phyloP scores from a whole-genome alignment of 2,113 vertebrate species.

The Urocynchramus pylzowi region DNA sequence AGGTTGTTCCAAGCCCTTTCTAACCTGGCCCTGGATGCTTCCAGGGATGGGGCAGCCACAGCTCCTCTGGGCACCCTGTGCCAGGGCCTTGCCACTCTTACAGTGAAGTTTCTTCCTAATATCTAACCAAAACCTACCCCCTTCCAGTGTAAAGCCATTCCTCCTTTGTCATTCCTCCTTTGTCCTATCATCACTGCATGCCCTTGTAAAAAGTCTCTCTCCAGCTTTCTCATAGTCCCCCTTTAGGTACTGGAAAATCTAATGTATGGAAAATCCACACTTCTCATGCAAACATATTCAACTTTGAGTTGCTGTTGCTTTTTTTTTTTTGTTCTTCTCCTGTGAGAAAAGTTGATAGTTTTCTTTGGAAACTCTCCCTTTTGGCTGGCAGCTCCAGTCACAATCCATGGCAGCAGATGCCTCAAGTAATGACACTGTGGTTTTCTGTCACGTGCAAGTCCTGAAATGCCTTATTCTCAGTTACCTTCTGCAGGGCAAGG shows the following conservation, averaged over 20 bases:
- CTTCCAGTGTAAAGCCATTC: not conserved
- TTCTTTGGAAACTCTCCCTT: not conserved
- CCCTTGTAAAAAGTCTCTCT: not conserved
- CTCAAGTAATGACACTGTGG: not conserved
- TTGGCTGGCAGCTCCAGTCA: not conserved
- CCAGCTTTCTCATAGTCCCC: accelerated
- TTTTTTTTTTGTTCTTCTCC: not conserved
- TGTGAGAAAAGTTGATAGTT: not conserved
- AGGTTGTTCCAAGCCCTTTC: not conserved
- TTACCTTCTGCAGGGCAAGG: not conserved
- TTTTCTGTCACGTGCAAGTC: accelerated
- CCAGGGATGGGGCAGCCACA: not conserved
- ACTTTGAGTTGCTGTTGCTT: not conserved
- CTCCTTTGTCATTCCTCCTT: not conserved
- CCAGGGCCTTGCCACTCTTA: not conserved
- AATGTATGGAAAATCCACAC: not conserved
- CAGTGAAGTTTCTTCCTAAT: not conserved
- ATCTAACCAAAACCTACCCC: not conserved
- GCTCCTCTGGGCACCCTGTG: not conserved
- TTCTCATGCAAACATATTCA: not conserved
- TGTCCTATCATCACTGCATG: not conserved
- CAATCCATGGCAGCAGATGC: not conserved
- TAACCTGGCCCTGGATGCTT: not conserved
- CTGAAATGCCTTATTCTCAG: not conserved
- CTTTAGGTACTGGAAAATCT: not conserved